These are phyloP conservation scores for Ariopsis seemanni DNA, from an alignment of 2,113 vertebrate species.

Conservation along the genomic window DNA sequence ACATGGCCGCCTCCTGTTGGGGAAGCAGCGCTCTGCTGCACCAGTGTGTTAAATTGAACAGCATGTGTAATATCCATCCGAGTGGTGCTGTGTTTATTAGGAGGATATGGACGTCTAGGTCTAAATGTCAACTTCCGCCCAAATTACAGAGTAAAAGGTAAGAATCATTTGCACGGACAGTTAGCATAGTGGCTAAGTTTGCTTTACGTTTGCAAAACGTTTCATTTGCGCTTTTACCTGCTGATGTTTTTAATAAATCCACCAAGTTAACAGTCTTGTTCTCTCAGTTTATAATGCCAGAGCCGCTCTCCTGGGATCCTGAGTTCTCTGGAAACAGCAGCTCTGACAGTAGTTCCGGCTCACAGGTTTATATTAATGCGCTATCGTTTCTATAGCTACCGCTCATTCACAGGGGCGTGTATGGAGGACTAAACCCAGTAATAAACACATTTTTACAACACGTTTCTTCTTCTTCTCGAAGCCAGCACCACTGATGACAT, in stretches of 20 bases:
- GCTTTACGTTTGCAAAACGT: background rate
- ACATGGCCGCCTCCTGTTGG: slow-evolving; percentile 67
- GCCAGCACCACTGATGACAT: too few species aligned
- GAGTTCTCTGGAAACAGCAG: background rate
- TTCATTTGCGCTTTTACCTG: background rate
- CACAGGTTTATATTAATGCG: background rate
- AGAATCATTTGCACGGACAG: background rate
- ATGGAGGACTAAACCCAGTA: background rate
- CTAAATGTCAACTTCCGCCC: slow-evolving; percentile 40
- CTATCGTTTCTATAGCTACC: background rate
- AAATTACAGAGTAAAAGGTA: slow-evolving; percentile 51
- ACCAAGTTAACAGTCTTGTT: background rate
- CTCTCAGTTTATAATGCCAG: background rate
- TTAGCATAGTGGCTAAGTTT: background rate
- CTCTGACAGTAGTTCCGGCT: background rate
- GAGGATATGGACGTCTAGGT: slow-evolving; percentile 49
- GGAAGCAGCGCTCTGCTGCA: slow-evolving; percentile 51
- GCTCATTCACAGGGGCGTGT: background rate
- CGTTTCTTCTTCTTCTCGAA: too few species aligned
- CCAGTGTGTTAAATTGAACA: slow-evolving; percentile 50
- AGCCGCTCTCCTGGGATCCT: background rate
- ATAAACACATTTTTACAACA: background rate
- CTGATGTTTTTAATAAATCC: background rate
- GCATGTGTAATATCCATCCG: background rate
- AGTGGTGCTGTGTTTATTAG: slow-evolving; percentile 35